Percentiles rank a stretch among this genome's conserved stretches.
Evolutionary conservation across 2,888 invertebrate genomes (phyloP).

Genomic region (Dicranocentrus wangi): DNA sequence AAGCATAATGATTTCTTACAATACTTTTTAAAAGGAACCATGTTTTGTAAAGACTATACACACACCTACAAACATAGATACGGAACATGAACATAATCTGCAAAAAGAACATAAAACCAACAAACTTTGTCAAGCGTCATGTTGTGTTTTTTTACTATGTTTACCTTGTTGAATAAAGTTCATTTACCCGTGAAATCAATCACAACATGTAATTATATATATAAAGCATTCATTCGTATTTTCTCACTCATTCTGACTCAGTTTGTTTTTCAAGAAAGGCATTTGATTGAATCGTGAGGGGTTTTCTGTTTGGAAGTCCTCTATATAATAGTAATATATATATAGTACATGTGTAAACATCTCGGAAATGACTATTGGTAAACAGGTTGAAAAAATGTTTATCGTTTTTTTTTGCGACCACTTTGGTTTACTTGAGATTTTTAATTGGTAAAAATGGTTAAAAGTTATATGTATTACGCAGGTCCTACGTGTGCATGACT

Average conservation of each 20-base stretch:
- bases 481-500: slow-evolving; percentile 9
- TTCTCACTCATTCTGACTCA: slow-evolving; percentile 11
- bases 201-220: background rate
- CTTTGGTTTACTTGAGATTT: background rate
- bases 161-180: background rate
- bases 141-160: background rate
- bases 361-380: too few species aligned
- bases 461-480: background rate
- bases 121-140: background rate
- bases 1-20: background rate
- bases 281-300: slow-evolving; percentile 54
- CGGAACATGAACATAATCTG: too few species aligned
- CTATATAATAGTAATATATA: background rate
- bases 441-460: background rate
- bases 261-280: slow-evolving; percentile 51
- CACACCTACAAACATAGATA: too few species aligned
- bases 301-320: slow-evolving; percentile 53
- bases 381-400: background rate
- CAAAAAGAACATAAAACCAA: background rate
- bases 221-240: background rate
- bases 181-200: too few species aligned
- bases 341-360: background rate
- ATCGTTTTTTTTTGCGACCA: background rate
- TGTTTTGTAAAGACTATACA: background rate
- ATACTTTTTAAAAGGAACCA: background rate